These are phyloP conservation scores for Conchocele bisecta DNA, from an alignment of 2,888 invertebrate species.

Conservation along the genomic window DNA sequence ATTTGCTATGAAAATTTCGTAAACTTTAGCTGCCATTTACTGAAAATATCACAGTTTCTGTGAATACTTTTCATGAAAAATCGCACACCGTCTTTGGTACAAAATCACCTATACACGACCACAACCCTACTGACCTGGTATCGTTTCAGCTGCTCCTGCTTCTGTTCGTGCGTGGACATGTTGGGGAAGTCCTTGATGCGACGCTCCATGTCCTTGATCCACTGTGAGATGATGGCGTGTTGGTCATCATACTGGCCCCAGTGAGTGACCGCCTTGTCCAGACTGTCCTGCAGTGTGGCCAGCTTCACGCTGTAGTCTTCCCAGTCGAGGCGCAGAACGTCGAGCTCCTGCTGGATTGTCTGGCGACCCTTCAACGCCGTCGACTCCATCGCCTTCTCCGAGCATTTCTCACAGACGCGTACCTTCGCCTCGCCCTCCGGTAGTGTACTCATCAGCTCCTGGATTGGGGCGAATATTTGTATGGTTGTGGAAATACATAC, in stretches of 20 bases:
- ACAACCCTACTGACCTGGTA: constrained; percentile 89
- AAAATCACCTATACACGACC: too few relatives aligned
- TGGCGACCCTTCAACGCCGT: constrained; percentile 85
- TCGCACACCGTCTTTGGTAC: too few relatives aligned
- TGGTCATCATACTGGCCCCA: constrained; percentile 95
- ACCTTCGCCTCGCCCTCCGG: constrained; percentile 84
- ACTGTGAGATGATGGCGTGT: constrained; percentile 91
- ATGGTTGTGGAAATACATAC: too few relatives aligned
- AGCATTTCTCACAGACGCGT: constrained; percentile 88
- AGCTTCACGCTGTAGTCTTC: constrained; percentile 80
- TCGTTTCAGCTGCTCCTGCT: constrained; percentile 88
- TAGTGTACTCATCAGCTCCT: constrained; percentile 86
- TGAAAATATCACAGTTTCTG: too few relatives aligned
- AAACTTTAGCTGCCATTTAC: too few relatives aligned
- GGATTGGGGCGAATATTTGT: too few relatives aligned
- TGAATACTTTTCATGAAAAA: too few relatives aligned
- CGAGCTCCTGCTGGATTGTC: constrained; percentile 75
- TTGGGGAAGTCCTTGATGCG: constrained; percentile 93
- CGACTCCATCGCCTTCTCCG: constrained; percentile 84
- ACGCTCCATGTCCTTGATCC: constrained; percentile 93
- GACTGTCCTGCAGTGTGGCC: constrained; percentile 88
- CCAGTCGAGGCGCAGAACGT: constrained; percentile 77
- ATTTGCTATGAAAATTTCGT: too few relatives aligned
- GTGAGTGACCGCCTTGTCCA: constrained; percentile 89
- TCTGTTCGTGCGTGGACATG: constrained; percentile 91